These are phyloP conservation scores for Arenaria interpres DNA, from an alignment of 2,113 vertebrate genomes.

Conservation along the genomic window DNA sequence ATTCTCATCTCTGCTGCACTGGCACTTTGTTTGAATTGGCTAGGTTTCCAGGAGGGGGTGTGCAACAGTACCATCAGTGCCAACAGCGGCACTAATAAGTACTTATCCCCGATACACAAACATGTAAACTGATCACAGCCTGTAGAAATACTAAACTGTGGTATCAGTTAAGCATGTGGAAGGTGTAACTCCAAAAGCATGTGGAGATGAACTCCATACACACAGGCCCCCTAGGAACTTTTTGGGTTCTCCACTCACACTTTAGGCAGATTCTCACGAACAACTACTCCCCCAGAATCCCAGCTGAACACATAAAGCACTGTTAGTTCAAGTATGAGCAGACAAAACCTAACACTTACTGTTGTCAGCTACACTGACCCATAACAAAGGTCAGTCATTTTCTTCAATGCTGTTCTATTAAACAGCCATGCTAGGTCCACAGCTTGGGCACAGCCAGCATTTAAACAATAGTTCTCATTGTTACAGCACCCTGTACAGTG, in stretches of 20 bases:
- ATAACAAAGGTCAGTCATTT: background rate
- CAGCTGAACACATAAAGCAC: background rate
- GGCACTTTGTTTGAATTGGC: background rate
- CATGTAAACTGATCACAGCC: fast-evolving
- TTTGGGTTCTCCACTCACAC: background rate
- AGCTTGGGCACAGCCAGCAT: background rate
- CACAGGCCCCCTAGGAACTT: background rate
- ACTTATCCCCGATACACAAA: background rate
- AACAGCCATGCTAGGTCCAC: background rate
- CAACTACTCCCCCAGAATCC: background rate
- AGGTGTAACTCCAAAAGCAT: background rate
- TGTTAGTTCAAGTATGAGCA: background rate
- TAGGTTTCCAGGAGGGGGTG: background rate
- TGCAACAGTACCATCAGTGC: background rate
- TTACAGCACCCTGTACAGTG: background rate
- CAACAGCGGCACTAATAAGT: background rate
- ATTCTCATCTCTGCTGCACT: background rate
- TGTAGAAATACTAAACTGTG: background rate
- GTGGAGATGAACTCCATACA: background rate
- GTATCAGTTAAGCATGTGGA: background rate
- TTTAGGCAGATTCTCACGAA: background rate
- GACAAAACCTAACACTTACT: background rate
- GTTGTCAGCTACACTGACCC: background rate
- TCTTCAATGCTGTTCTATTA: background rate
- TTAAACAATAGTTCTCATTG: background rate